Evolutionary conservation across 2,888 invertebrate species (phyloP), one percentile per base, ranked within the genome.

Genomic region (Mythimna lalbum): DNA sequence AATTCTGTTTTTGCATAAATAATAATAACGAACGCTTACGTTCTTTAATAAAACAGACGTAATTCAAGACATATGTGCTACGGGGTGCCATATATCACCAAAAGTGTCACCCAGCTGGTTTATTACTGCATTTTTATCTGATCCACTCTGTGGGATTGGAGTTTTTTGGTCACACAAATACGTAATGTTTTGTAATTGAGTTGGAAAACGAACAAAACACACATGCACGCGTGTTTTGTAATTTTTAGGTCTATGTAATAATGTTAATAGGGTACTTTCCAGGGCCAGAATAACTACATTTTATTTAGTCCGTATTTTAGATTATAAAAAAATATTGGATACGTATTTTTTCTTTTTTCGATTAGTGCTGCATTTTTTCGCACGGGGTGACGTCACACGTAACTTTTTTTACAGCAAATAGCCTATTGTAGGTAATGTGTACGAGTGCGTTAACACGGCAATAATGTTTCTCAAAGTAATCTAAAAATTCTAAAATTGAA

Each of bases 41-140:
- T 66, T 71, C 72, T 81, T 80, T 87, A 78, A 79, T 86, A 85
- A 82, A 83, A 80, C 64, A 74, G 63, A 79, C 71, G 84, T 87
- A 81, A 85, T 81, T 86, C 79, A 84, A 78, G 82, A 80, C 77
- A 65, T 79, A 47, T 70, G 65, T 71, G 69, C 75, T 77, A 76
- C 39, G 55, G 80, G 81, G 80, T 64, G 76, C 81, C 36, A 85
- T 86, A 82, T 79, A 87, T 88, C 87, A 87, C 80, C 39, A 63
- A 73, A 60, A 69, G 69, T 85, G 87, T 84, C 86, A 83, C 74
- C 70, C 31, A 52, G 33, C 74, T 62, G 82, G 84, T 84, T 85
- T 85, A 88, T 84, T 81, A 77, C 82, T 80, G 81, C 82, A 85
- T 83, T 88, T 86, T 87, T 88, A 86, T 88, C 87, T 71, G 85